A percentile compares a stretch with the other conserved stretches of the same genome.
Conservation (phyloP, 2,113 vertebrate species). For the Lepidothrix coronata region DNA sequence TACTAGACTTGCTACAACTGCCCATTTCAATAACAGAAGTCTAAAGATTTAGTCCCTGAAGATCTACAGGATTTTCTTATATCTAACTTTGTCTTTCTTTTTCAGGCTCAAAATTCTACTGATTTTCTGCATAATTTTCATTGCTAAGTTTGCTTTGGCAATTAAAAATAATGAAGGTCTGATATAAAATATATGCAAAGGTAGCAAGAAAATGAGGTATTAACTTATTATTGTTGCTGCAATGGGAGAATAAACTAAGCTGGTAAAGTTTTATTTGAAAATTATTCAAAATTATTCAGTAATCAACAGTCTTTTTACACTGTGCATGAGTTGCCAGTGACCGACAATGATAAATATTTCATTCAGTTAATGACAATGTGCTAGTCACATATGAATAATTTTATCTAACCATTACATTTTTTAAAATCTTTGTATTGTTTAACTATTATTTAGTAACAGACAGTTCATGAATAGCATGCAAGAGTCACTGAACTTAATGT, state of each 20-base stretch:
- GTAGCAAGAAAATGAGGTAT: not conserved
- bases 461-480: not conserved
- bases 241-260: constrained; percentile 9
- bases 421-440: constrained; percentile 37
- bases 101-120: not conserved
- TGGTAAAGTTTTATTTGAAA: constrained; percentile 19
- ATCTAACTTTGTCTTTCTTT: not conserved
- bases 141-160: not conserved
- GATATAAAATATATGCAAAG: not conserved
- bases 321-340: constrained; percentile 10
- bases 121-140: not conserved
- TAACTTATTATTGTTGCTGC: constrained; percentile 11
- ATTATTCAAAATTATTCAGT: constrained; percentile 60
- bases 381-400: constrained; percentile 61
- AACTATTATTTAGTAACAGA: constrained; percentile 10
- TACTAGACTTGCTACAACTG: not conserved
- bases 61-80: not conserved
- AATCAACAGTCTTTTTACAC: constrained; percentile 48
- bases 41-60: not conserved
- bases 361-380: constrained; percentile 52
- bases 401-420: constrained; percentile 30
- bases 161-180: constrained; percentile 22
- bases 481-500: not conserved
- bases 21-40: not conserved
- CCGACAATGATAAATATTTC: constrained; percentile 66